Evolutionary conservation across 1,140 invertebrate genomes (phyloP), one percentile per base, ranked within the genome.

Genomic region (Nilaparvata lugens): DNA sequence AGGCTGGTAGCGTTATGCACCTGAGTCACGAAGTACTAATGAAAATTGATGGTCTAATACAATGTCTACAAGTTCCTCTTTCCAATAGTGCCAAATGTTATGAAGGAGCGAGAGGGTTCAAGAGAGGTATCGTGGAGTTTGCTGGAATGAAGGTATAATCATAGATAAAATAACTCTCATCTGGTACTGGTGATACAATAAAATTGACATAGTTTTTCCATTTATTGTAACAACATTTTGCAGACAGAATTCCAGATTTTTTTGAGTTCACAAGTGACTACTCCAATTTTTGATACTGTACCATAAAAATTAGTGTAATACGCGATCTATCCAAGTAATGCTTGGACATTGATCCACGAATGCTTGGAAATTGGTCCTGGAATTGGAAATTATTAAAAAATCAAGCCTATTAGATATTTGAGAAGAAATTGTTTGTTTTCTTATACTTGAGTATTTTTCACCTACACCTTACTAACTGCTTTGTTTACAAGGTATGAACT

Each of bases 1-100:
- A 85, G 79, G 73, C 74, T 57, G 83, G 82, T 2, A 78, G 79
- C 63, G 74, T 85, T 60, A 84, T 83, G 1, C 81, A 84, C 69
- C 71, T 86, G 11, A 82, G 79, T 2, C 78, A 78, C 58, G 83
- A 85, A 72, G 79, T 84, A 0, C 77, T 85, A 16, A 76, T 81
- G 69, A 72, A 75, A 56, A 66, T 84, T 56, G 76, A 72, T n/a
- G 64, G 65, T 31, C 70, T 77, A 16, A 68, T 69, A 42, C 76
- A 78, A 24, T 66, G 81, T 9, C 65, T 86, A 23, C 78, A 80
- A 59, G 73, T 84, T 24, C 79, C 82, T 0, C 64, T 86, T 13
- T 73, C 78, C 2, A 78, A 76, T n/a, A 79, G 78, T 31, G 68
- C 78, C 56, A 72, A 71, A 51, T 84, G 82, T 74, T 43, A 70